These are phyloP conservation scores for Vanessa cardui DNA, from an alignment of 2,888 invertebrate genomes.

Conservation along the genomic window DNA sequence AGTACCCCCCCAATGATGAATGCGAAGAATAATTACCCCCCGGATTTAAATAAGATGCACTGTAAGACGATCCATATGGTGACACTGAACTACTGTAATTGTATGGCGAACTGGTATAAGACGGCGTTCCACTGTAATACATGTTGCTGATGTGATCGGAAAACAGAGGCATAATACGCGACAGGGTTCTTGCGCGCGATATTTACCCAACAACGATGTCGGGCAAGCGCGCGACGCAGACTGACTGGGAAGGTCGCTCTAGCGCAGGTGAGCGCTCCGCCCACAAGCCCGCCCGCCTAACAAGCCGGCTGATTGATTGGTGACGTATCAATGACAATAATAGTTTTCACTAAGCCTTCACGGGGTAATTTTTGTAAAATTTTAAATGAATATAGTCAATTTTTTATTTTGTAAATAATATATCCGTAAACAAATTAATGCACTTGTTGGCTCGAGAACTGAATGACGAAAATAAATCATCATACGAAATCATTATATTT, in stretches of 20 bases:
- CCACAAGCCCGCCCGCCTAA: conserved; percentile 50
- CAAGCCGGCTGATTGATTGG: conserved; percentile 74
- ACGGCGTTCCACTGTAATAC: conserved; percentile 77
- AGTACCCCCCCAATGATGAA: conserved; percentile 80
- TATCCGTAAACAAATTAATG: conserved; percentile 27
- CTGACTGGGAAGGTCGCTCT: conserved; percentile 44
- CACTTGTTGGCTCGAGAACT: conserved; percentile 33
- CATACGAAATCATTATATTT: conserved; percentile 34
- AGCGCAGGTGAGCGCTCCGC: conserved; percentile 50
- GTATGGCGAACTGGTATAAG: conserved; percentile 76
- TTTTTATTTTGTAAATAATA: background rate
- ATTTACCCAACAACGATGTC: conserved; percentile 56
- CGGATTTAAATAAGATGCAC: conserved; percentile 79
- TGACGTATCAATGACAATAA: conserved; percentile 68
- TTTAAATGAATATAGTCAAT: background rate
- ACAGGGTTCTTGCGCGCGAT: conserved; percentile 55
- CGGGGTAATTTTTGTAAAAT: background rate
- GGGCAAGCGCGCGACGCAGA: conserved; percentile 48
- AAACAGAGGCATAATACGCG: conserved; percentile 85
- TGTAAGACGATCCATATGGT: conserved; percentile 65
- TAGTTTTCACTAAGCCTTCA: conserved; percentile 16
- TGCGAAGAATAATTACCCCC: conserved; percentile 77
- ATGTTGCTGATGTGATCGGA: conserved; percentile 86
- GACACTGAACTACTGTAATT: conserved; percentile 73
- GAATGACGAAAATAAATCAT: conserved; percentile 39